Base-by-base conservation (phyloP, 1,140 invertebrate genomes). In the Drosophila serrata region DNA sequence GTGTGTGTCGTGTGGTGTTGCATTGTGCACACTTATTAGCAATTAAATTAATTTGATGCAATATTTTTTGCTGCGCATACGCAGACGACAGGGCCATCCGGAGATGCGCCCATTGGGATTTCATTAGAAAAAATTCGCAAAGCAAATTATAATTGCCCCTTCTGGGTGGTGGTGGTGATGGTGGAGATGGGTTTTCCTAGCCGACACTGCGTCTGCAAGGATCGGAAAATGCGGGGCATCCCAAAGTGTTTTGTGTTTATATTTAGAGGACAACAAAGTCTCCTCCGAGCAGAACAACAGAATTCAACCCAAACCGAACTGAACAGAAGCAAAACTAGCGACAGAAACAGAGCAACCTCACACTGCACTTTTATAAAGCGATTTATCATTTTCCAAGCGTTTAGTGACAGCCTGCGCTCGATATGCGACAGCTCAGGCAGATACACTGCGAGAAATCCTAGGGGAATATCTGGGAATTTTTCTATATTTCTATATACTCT, bases 331-430 rank as follows among this genome's bases (percentile, higher is more conserved):
- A 6, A 31, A 37, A 51, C 33, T 8, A 3, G 45, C 45, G 12
- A 45, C 35, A 43, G 33, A 53, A 59, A 65, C 59, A 74, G 43
- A 75, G 51, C 40, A 84, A 77, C 73, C 73, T 84, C 81, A 61
- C 81, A 60, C 85, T 91, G 88, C 84, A 85, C 88, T 91, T 88
- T 91, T 91, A 85, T 91, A 91, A 91, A 91, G 80, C 81, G 81
- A 91, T 91, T 91, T 91, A 91, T 91, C 88, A 91, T 91, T 84
- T 79, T 79, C 57, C 78, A 68, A 84, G 84, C 81, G 79, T 84
- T 91, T 88, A 91, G 68, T 91, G 84, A 85, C 84, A 91, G 81
- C 78, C 43, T 68, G 75, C 78, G 78, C 81, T 87, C 88, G 61
- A 82, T 87, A 79, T 82, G 65, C 72, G 61, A 81, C 81, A 84